These are phyloP conservation scores for Antennarius striatus DNA, from an alignment of 2,113 vertebrate genomes.

Conservation along the genomic window DNA sequence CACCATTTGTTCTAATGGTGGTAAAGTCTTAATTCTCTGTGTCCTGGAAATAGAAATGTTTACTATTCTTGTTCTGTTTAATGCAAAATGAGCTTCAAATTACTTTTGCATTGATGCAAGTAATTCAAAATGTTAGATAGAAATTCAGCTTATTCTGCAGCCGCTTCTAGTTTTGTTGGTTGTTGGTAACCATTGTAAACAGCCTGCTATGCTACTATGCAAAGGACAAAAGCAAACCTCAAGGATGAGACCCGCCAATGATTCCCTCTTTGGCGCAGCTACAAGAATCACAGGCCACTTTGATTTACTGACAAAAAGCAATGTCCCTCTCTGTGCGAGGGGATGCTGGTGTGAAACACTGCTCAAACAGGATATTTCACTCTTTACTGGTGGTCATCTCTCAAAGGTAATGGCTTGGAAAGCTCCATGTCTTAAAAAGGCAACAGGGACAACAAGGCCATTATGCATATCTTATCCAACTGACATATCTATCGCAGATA, in stretches of 20 bases:
- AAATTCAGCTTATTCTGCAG: slow-evolving; percentile 20
- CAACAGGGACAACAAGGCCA: slow-evolving; percentile 65
- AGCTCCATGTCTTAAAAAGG: slow-evolving; percentile 79
- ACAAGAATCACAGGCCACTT: slow-evolving; percentile 53
- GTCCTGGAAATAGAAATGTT: slow-evolving; percentile 54
- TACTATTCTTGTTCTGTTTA: slow-evolving; percentile 44
- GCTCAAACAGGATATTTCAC: slow-evolving; percentile 67
- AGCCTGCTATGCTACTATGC: slow-evolving; percentile 20
- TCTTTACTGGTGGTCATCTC: slow-evolving; percentile 67
- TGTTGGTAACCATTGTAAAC: slow-evolving; percentile 38
- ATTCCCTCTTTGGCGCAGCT: slow-evolving; percentile 47
- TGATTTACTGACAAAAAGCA: slow-evolving; percentile 74
- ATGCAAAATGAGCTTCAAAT: slow-evolving; percentile 26
- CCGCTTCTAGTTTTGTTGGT: slow-evolving; percentile 18
- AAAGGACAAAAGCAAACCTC: slow-evolving; percentile 49
- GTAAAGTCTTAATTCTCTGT: slow-evolving; percentile 47
- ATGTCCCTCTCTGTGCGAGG: slow-evolving; percentile 61
- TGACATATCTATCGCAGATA: slow-evolving; percentile 46
- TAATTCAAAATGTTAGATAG: slow-evolving; percentile 23
- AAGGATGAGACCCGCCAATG: slow-evolving; percentile 58
- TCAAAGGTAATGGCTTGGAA: slow-evolving; percentile 79
- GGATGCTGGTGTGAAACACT: slow-evolving; percentile 47
- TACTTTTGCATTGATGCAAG: slow-evolving; percentile 15
- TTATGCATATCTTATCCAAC: slow-evolving; percentile 58
- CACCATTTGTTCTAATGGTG: slow-evolving; percentile 60